Base-by-base conservation (phyloP, 2,797 vertebrate species). In the Chrysocyon brachyurus region DNA sequence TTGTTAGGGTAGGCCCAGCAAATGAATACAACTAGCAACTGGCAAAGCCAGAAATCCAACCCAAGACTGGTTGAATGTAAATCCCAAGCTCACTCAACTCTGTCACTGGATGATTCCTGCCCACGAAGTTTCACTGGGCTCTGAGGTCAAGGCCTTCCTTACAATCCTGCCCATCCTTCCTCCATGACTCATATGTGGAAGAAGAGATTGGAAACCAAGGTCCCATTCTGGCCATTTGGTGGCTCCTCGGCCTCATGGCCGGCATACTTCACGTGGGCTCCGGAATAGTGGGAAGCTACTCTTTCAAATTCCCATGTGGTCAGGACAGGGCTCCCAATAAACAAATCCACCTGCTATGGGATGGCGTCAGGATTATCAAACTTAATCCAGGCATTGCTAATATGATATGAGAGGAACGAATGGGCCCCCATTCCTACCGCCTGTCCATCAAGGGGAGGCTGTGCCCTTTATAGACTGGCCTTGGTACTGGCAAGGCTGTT, bases 341-440 rank as follows among this genome's bases (percentile, higher is more conserved):
- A 72, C 82, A 97, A 82, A 92, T 56, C 63, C 73, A 77, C 73
- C 85, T 77, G 72, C 78, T 66, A 6, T 11, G 17, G 52, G 93
- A 75, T 1, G 2, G 68, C 21, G 5, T 66, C 64, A 72, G 81
- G 90, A 89, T 96, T 70, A 94, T 81, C 19, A 24, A 36, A 31
- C 68, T 84, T 83, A 92, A 94, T 79, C 68, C 40, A 40, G 63
- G 75, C 49, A 2, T 83, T 40, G 52, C 94, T 92, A 91, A 78
- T 75, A n/a, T 57, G 89, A 79, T 31, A 59, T 12, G 21, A 94
- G 78, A 88, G 70, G 73, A 79, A 78, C 0, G 8, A 88, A 64
- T 56, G 46, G 85, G 28, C 36, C 56, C n/a, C 0, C 16, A 46
- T 86, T 63, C 28, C 85, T 36, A 12, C 57, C 0, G 54, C 56